phyloP scores from a whole-genome alignment of 2,113 vertebrate genomes.

The Coryphaenoides rupestris region DNA sequence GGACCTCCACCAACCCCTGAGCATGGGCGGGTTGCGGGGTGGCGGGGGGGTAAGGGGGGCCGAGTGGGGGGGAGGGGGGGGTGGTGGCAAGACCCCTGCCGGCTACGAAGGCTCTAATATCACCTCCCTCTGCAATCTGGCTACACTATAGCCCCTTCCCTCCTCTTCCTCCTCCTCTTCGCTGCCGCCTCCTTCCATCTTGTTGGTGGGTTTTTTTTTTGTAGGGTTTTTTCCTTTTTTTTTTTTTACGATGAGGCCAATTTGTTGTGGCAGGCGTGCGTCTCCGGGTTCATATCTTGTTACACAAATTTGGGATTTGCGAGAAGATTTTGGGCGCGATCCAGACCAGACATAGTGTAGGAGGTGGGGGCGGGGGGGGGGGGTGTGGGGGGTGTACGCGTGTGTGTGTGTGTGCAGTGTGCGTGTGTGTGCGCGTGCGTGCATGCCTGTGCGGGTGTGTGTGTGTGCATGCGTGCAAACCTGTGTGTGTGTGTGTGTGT shows the following conservation, averaged over 20 bases:
- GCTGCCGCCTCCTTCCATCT: too few relatives aligned
- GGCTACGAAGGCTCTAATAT: conserved; percentile 67
- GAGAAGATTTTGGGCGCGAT: conserved; percentile 61
- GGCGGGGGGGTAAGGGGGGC: too few relatives aligned
- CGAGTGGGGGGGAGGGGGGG: too few relatives aligned
- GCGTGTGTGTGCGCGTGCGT: too few relatives aligned
- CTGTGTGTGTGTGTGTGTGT: too few relatives aligned
- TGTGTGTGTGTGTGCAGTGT: too few relatives aligned
- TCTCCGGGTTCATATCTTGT: conserved; percentile 73
- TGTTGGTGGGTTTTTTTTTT: too few relatives aligned
- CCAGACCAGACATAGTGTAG: conserved; percentile 69
- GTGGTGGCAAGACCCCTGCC: conserved; percentile 37
- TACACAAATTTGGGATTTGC: conserved; percentile 71
- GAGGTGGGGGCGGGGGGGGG: conserved; percentile 53
- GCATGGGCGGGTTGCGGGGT: too few relatives aligned
- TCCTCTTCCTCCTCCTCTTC: conserved; percentile 4
- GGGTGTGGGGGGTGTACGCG: conserved; percentile 55
- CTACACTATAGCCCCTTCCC: too few relatives aligned
- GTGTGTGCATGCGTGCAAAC: too few relatives aligned
- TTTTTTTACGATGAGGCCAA: conserved; percentile 64
- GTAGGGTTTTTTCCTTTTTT: too few relatives aligned
- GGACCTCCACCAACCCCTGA: conserved; percentile 62
- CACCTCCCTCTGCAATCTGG: conserved; percentile 66
- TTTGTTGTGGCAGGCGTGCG: conserved; percentile 74
- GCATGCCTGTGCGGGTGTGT: too few relatives aligned